These are phyloP conservation scores for Cinara cedri DNA, from an alignment of 2,888 invertebrate genomes.

Conservation along the genomic window DNA sequence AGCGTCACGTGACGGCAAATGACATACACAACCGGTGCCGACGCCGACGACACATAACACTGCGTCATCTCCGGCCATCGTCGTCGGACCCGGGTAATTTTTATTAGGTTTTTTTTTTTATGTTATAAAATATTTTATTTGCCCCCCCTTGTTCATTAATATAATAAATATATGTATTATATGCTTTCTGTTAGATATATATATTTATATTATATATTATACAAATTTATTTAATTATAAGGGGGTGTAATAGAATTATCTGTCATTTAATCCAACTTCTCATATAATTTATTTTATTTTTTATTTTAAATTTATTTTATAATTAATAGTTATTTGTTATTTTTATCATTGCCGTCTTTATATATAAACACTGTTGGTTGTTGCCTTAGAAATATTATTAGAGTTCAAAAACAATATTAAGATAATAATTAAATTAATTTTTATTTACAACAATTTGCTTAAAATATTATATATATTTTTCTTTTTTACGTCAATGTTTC, in stretches of 20 bases:
- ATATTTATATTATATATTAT: constrained; percentile 16
- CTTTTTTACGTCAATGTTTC: constrained; percentile 54
- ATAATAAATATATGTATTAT: constrained; percentile 31
- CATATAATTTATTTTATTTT: constrained; percentile 49
- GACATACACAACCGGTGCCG: constrained; percentile 65
- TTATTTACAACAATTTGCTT: constrained; percentile 44
- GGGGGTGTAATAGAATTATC: constrained; percentile 21
- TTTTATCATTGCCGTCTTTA: constrained; percentile 44
- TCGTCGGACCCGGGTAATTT: constrained; percentile 56
- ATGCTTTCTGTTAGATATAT: constrained; percentile 32
- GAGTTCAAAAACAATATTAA: constrained; percentile 48
- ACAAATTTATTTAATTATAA: neutral
- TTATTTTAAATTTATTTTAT: constrained; percentile 24
- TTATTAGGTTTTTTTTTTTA: constrained; percentile 34
- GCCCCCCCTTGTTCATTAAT: constrained; percentile 17
- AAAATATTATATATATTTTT: constrained; percentile 42
- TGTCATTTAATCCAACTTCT: constrained; percentile 29
- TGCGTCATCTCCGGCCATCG: constrained; percentile 57
- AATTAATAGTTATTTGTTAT: constrained; percentile 51
- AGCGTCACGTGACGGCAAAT: constrained; percentile 77
- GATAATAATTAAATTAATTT: constrained; percentile 49
- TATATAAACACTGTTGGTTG: constrained; percentile 50
- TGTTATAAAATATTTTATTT: constrained; percentile 38
- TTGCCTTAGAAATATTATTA: constrained; percentile 54
- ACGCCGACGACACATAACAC: constrained; percentile 59